Base-by-base conservation (phyloP, 2,797 vertebrate genomes). In the Atherinosoma microstoma region DNA sequence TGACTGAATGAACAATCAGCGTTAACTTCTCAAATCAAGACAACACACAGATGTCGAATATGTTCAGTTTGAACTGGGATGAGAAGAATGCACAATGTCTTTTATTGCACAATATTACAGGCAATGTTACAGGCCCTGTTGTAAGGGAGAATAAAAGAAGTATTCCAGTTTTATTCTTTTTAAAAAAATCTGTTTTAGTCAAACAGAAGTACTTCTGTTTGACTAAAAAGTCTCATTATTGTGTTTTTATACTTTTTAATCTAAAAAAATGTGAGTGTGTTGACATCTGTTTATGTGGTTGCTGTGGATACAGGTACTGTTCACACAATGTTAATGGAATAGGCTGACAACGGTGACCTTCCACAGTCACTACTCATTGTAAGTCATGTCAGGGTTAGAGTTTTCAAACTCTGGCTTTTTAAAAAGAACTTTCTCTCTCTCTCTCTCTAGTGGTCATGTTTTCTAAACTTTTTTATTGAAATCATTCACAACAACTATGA, bases 281-380 rank as follows among this genome's bases (percentile, higher is more conserved):
- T 30, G 24, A 11, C 11, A 30, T 15, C 6, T 40, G 13, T 38
- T 3, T 45, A 7, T 15, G 16, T 29, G 34, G 30, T 40, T 67
- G n/a, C 54, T 36, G 9, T 45, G 54, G 53, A 42, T 29, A 66
- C 35, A 30, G 64, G 15, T 67, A n/a, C 34, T 60, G 32, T 47
- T 60, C 15, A n/a, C 54, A 36, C 10, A 36, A 68, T 30, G 40
- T 32, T 49, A 35, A 36, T 59, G 30, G 18, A 32, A 69, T 59
- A 59, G 4, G 11, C n/a, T 59, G 57, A 35, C 34, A 35, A 35
- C 9, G 8, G 34, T 10, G 34, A 35, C 58, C 58, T 59, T 59
- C 20, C 35, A 35, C 4, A 5, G 20, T 36, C 20, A 36, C 20
- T 22, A 13, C 1, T 38, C 58, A 47, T 8, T 24, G n/a, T 24